Conservation (phyloP, 2,113 vertebrate genomes). For the Nestor notabilis region DNA sequence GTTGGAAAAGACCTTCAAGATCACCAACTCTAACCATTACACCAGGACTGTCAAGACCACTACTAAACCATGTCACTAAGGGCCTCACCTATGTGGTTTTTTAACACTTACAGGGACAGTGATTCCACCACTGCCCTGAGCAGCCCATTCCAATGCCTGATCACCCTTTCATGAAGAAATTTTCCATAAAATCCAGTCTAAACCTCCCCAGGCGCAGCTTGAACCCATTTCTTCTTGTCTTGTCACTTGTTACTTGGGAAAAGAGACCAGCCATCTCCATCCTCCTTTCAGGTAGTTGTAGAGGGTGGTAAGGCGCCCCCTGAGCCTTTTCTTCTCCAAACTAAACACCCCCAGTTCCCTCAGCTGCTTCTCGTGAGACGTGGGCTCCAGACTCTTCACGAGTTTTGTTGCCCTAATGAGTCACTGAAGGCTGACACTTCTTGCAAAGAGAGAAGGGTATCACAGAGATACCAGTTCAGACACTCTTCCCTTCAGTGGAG, state of each 20-base stretch:
- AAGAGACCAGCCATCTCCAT: background rate
- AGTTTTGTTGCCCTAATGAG: background rate
- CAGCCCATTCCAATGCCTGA: background rate
- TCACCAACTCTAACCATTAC: background rate
- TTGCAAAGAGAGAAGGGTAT: background rate
- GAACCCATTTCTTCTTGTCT: background rate
- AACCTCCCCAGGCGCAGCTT: background rate
- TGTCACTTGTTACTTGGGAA: background rate
- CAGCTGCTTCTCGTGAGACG: background rate
- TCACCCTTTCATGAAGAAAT: background rate
- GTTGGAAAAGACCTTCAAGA: background rate
- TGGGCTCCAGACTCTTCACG: background rate
- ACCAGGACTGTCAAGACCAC: background rate
- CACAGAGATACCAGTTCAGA: background rate
- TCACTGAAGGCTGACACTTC: background rate
- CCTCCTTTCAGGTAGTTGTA: background rate
- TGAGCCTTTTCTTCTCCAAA: background rate
- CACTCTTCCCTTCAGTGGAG: accelerated
- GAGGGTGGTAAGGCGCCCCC: background rate
- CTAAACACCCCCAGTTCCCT: background rate
- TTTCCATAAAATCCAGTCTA: background rate
- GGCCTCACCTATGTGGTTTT: background rate
- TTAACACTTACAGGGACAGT: background rate
- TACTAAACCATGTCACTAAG: background rate
- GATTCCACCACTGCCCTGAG: background rate